Evolutionary conservation across 2,113 vertebrate genomes (phyloP), one percentile per base, ranked within the genome.

Genomic region (Malurus melanocephalus): DNA sequence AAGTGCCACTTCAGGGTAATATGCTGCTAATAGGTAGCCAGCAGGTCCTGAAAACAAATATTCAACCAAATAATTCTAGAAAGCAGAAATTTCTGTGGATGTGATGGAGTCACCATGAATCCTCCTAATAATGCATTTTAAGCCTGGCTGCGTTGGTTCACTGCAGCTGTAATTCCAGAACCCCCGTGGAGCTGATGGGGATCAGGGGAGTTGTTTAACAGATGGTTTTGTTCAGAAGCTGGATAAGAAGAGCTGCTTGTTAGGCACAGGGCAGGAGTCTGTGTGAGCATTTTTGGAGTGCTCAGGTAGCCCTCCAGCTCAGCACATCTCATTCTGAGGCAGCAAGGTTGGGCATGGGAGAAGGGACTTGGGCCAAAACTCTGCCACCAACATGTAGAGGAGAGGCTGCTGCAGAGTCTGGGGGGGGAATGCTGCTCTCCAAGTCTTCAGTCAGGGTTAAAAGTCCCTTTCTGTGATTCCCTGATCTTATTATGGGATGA

Each of bases 201-300:
- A 85, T 62, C 80, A n/a, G 18, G 88, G 77, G 90, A 93, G 67
- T 16, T 71, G 43, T 93, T 96, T 94, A 94, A 84, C 83, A 94
- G 90, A 93, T 90, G 92, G 71, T 66, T 93, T 87, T 67, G 48
- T 92, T 90, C 28, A 24, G 75, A 81, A 90, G 55, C 71, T 90
- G 93, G 30, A 32, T 81, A 51, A 79, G 90, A 93, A 68, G 55
- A 78, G 38, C 73, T 86, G 74, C 77, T 27, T 73, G 22, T 84
- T 90, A 86, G 74, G 53, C 66, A 84, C 60, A 76, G 55, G 78
- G n/a, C 74, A 86, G 79, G 80, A 27, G 87, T 35, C 26, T 45
- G 33, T 67, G 43, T 20, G 40, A 76, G n/a, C 62, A 55, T 6
- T 49, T 78, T 86, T 43, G 59, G 43, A 86, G 40, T 30, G 40